These are phyloP conservation scores for Mobula hypostoma DNA, from an alignment of 2,113 vertebrate genomes.

Conservation along the genomic window DNA sequence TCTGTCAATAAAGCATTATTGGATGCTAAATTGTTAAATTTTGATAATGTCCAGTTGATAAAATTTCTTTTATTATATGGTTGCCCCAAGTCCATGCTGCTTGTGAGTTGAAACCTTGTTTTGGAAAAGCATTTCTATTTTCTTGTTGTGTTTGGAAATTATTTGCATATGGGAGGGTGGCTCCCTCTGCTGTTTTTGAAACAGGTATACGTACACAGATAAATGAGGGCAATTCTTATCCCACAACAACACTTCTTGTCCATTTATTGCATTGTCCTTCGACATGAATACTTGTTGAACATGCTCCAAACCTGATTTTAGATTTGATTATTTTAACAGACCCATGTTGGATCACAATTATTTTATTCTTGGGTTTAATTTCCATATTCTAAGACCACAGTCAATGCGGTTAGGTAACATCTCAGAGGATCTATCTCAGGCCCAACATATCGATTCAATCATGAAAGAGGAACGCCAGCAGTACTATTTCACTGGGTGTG, in stretches of 20 bases:
- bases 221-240: background rate
- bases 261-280: background rate
- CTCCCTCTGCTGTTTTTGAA: background rate
- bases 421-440: too few relatives aligned
- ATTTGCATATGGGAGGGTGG: background rate
- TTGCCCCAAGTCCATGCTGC: background rate
- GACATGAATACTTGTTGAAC: background rate
- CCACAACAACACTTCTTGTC: background rate
- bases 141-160: background rate
- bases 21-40: too few relatives aligned
- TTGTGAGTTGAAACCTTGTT: background rate
- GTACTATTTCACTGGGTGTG: too few relatives aligned
- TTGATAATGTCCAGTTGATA: background rate
- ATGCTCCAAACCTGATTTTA: background rate
- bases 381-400: background rate
- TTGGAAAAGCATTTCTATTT: background rate
- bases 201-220: background rate
- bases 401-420: too few relatives aligned
- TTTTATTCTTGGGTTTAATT: background rate
- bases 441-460: too few relatives aligned
- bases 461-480: too few relatives aligned
- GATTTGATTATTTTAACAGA: background rate
- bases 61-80: background rate
- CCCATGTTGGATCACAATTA: background rate
- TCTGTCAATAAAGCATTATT: too few relatives aligned